A percentile compares a stretch with the other conserved stretches of the same genome.
Evolutionary conservation across 2,888 invertebrate genomes (phyloP).

Genomic region (Frankliniella fusca): DNA sequence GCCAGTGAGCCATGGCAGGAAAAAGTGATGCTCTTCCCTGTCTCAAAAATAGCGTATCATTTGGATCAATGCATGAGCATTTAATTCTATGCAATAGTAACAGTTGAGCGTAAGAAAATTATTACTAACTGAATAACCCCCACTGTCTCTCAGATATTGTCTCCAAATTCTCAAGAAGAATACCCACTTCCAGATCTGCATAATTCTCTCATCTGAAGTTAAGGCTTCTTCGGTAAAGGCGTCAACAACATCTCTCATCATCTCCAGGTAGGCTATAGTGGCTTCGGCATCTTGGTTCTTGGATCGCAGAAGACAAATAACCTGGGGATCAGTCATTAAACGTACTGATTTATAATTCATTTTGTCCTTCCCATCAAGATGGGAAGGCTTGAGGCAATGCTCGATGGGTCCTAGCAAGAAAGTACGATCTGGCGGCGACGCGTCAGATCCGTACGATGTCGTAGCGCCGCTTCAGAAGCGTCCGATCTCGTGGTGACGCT

Average conservation of each 20-base stretch:
- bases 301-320: background rate
- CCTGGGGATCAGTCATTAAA: background rate
- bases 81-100: background rate
- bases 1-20: background rate
- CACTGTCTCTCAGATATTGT: background rate
- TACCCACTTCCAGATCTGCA: background rate
- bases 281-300: background rate
- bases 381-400: background rate
- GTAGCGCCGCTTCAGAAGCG: no score
- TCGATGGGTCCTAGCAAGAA: no score
- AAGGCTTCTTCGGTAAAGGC: background rate
- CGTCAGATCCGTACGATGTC: no score
- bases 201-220: background rate
- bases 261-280: background rate
- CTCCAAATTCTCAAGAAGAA: background rate
- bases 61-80: background rate
- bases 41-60: background rate
- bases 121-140: background rate
- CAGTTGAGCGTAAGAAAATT: background rate
- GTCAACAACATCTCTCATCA: background rate
- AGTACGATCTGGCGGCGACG: no score
- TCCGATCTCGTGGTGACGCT: no score
- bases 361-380: background rate
- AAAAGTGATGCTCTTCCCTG: background rate
- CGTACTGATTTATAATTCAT: background rate